These are phyloP conservation scores for Epinotia demarniana DNA, from an alignment of 2,888 invertebrate genomes.

Conservation along the genomic window DNA sequence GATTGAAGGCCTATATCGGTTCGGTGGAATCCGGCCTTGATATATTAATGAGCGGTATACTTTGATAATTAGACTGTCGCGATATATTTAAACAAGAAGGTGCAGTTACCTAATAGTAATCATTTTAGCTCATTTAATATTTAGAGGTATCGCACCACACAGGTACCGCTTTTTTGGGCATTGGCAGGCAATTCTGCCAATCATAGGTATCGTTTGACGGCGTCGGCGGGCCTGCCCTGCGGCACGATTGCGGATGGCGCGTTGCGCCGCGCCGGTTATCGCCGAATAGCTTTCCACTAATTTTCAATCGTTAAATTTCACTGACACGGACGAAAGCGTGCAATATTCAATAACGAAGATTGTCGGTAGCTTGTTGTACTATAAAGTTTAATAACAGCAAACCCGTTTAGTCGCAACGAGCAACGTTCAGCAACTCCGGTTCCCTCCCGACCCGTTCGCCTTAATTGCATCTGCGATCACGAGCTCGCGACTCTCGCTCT, in stretches of 20 bases:
- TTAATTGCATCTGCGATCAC: constrained; percentile 37
- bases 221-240: constrained; percentile 3
- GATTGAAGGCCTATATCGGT: no score
- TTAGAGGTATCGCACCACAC: no score
- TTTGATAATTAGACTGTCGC: no score
- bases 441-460: constrained; percentile 22
- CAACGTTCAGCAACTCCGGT: constrained; percentile 23
- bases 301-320: constrained; percentile 41
- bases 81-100: no score
- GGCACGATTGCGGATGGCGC: constrained; percentile 17
- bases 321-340: constrained; percentile 37
- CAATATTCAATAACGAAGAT: constrained; percentile 32
- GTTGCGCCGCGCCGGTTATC: constrained; percentile 27
- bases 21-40: no score
- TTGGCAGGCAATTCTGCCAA: neutral
- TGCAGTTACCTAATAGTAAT: no score
- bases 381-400: constrained; percentile 38
- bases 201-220: neutral
- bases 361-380: constrained; percentile 32
- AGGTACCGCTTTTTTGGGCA: neutral
- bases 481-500: constrained; percentile 34
- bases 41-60: no score
- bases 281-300: constrained; percentile 38
- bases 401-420: constrained; percentile 30
- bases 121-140: no score